Evolutionary conservation across 2,797 vertebrate genomes (phyloP).

Genomic region (Sebastes iracundus): DNA sequence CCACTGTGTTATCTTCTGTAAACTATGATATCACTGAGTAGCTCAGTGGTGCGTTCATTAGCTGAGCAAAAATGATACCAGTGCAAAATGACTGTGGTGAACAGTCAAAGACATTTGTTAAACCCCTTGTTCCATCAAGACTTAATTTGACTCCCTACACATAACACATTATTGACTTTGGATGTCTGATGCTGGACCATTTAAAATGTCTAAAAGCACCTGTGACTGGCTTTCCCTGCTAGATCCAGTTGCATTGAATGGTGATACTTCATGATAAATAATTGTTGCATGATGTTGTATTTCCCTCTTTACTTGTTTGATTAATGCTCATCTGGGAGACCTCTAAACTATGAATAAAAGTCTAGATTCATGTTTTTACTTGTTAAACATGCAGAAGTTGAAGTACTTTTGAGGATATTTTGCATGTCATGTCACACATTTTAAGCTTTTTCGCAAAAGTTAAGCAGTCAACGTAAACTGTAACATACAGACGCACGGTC

Average conservation of each 20-base stretch:
- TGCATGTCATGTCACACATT: too few relatives aligned
- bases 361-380: not conserved
- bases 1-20: not conserved
- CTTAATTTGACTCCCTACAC: not conserved
- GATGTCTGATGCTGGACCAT: not conserved
- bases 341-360: not conserved
- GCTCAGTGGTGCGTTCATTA: not conserved
- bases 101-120: not conserved
- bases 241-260: not conserved
- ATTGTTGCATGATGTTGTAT: not conserved
- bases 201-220: not conserved
- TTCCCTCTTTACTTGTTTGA: not conserved
- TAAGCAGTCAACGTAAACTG: too few relatives aligned
- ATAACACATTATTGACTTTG: not conserved
- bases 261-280: not conserved
- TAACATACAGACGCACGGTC: accelerated
- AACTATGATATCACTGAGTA: not conserved
- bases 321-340: not conserved
- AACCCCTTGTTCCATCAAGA: not conserved
- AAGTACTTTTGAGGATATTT: not conserved
- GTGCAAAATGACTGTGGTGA: not conserved
- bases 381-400: not conserved
- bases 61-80: not conserved
- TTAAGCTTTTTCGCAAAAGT: too few relatives aligned
- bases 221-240: not conserved